These are phyloP conservation scores for Miniopterus natalensis DNA, from an alignment of 2,113 vertebrate genomes.

Conservation along the genomic window DNA sequence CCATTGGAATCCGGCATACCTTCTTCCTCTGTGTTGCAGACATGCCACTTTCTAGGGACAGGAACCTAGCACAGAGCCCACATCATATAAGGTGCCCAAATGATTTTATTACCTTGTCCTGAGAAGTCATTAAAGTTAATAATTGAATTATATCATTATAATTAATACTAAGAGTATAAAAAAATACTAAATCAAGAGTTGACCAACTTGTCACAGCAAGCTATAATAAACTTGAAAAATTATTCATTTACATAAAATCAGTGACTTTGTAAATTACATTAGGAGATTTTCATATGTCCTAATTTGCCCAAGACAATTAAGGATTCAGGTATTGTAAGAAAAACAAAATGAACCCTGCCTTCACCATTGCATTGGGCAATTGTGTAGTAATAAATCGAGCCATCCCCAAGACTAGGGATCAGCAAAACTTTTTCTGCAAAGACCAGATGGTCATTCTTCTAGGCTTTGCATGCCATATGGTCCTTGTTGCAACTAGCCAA, in stretches of 20 bases:
- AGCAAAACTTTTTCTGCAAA: background rate
- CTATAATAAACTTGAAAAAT: constrained; percentile 14
- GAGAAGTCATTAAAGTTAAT: constrained; percentile 50
- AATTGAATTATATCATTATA: constrained; percentile 11
- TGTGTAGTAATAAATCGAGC: background rate
- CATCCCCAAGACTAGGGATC: background rate
- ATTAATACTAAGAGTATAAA: constrained; percentile 39
- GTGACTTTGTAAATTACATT: background rate
- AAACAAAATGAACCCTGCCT: background rate
- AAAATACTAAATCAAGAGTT: constrained; percentile 2
- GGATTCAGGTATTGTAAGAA: background rate
- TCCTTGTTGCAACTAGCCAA: background rate
- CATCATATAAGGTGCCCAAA: background rate
- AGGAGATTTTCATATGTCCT: background rate
- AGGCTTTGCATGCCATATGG: background rate
- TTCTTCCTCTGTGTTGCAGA: background rate
- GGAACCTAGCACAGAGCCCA: background rate
- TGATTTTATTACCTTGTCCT: background rate
- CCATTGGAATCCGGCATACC: background rate
- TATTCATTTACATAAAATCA: constrained; percentile 2
- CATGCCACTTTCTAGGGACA: background rate
- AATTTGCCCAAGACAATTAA: constrained; percentile 21
- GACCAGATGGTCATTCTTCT: background rate
- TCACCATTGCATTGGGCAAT: background rate
- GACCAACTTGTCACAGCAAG: background rate